These are phyloP conservation scores for Lysiphlebus fabarum DNA, from an alignment of 1,140 invertebrate genomes.

Conservation along the genomic window DNA sequence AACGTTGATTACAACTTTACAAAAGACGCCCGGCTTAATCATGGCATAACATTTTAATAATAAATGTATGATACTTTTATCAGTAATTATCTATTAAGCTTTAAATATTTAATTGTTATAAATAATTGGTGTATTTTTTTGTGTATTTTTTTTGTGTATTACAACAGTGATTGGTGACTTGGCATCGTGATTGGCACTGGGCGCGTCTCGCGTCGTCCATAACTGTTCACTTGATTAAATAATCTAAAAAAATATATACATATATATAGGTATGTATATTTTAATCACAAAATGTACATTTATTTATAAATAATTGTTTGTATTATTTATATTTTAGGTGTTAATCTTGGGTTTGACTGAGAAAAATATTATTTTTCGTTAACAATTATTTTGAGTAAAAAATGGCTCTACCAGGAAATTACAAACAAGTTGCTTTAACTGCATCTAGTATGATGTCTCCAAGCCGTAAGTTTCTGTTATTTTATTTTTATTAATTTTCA, in stretches of 20 bases:
- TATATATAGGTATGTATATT: neutral
- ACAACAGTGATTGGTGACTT: neutral
- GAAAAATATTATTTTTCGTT: no score
- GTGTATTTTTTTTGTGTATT: no score
- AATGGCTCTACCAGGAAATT: conserved; percentile 72
- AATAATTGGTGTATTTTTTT: no score
- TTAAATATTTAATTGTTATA: no score
- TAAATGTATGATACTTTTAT: no score
- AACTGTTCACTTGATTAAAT: neutral
- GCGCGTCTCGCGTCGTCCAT: conserved; percentile 14
- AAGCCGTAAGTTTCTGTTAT: conserved; percentile 40
- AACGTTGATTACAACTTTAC: no score
- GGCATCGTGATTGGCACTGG: neutral
- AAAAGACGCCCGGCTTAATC: no score
- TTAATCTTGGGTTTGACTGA: no score
- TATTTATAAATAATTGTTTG: neutral
- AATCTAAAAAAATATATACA: neutral
- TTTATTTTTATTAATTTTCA: neutral
- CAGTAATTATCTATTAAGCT: no score
- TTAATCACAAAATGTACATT: neutral
- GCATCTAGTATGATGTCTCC: conserved; percentile 55
- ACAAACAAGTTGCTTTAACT: conserved; percentile 70
- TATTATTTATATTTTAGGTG: neutral
- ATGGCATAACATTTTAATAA: no score
- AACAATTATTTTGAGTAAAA: conserved; percentile 4